A percentile compares a stretch with the other conserved stretches of the same genome.
These are phyloP conservation scores for Anthophora plumipes DNA, from an alignment of 2,888 invertebrate genomes.

Conservation along the genomic window DNA sequence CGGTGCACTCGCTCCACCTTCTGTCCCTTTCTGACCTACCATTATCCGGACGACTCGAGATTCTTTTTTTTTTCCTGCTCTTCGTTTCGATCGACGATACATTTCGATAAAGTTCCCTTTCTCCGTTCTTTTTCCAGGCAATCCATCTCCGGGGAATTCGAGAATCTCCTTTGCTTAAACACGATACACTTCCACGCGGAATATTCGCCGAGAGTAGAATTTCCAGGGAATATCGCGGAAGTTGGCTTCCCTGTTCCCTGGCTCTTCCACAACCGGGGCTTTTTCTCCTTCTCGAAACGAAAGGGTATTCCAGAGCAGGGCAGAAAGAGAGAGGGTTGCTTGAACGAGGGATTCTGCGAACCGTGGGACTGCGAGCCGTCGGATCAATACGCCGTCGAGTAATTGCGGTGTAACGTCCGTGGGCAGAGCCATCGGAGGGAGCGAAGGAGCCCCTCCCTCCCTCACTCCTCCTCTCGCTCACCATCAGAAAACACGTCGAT, in stretches of 20 bases:
- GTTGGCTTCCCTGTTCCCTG: constrained; percentile 38
- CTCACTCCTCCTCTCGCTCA: not conserved
- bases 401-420: constrained; percentile 73
- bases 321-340: constrained; percentile 51
- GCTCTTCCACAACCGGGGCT: constrained; percentile 40
- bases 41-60: not conserved
- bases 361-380: constrained; percentile 70
- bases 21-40: not conserved
- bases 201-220: constrained; percentile 9
- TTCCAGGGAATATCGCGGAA: not conserved
- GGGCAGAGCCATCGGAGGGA: constrained; percentile 65
- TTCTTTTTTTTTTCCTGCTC: not conserved
- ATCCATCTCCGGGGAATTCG: no score
- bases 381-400: constrained; percentile 74
- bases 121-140: no score
- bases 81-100: no score
- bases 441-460: constrained; percentile 49
- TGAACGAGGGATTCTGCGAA: constrained; percentile 71
- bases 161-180: no score
- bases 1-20: constrained; percentile 38
- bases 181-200: not conserved
- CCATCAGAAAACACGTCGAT: constrained; percentile 66
- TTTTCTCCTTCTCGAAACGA: constrained; percentile 60
- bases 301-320: constrained; percentile 57
- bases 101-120: not conserved